phyloP scores from a whole-genome alignment of 2,888 invertebrate species.

The Limnephilus marmoratus region DNA sequence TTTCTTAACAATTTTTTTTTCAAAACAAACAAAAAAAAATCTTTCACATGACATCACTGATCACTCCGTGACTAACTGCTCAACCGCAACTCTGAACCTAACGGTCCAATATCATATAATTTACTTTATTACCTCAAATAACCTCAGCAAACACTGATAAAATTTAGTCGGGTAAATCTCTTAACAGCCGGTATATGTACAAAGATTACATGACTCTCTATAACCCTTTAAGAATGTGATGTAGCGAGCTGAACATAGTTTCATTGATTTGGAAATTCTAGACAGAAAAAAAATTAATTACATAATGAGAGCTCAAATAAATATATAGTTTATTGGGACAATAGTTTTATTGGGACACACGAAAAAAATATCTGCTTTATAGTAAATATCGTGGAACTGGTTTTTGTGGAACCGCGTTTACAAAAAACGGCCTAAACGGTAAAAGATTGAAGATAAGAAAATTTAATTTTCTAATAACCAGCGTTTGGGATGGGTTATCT shows the following conservation, averaged over 20 bases:
- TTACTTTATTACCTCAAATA: no score
- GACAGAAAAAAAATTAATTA: background rate
- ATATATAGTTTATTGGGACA: no score
- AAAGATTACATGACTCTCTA: background rate
- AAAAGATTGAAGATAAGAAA: background rate
- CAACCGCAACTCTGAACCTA: no score
- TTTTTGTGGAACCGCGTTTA: background rate
- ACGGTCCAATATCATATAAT: no score
- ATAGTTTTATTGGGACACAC: rapidly evolving
- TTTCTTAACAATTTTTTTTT: no score
- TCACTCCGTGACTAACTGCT: no score
- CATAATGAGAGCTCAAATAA: background rate
- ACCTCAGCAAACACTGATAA: no score
- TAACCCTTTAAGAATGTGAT: background rate
- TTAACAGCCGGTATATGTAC: background rate
- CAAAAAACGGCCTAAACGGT: no score
- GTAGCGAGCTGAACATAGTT: background rate
- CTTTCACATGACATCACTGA: no score
- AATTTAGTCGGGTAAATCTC: background rate
- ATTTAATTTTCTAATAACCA: background rate
- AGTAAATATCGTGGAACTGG: background rate
- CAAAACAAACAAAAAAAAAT: no score
- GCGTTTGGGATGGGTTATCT: background rate
- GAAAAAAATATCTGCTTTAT: background rate
- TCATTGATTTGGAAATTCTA: background rate